Conservation (phyloP, 2,888 invertebrate species). For the Heterodera filipjevi region DNA sequence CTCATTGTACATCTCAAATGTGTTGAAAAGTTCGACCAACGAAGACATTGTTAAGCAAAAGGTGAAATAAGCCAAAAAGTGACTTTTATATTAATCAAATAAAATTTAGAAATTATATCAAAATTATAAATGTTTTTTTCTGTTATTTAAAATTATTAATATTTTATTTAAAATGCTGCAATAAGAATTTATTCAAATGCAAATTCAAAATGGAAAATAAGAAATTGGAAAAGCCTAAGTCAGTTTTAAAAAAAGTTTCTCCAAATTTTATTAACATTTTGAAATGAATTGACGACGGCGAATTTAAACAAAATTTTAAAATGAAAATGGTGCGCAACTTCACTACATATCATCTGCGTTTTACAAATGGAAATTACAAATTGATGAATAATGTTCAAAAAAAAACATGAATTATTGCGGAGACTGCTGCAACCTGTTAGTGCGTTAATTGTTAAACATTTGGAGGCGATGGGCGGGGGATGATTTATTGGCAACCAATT, state of each 20-base stretch:
- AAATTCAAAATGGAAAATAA: too few relatives aligned
- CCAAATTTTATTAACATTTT: not conserved
- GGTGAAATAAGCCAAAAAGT: not conserved
- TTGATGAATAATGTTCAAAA: not conserved
- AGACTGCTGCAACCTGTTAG: not conserved
- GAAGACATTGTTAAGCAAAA: constrained; percentile 6
- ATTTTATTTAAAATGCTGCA: too few relatives aligned
- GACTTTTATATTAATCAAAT: not conserved
- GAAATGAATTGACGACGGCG: not conserved
- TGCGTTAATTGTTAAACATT: not conserved
- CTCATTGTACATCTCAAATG: constrained; percentile 54
- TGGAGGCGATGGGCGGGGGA: not conserved
- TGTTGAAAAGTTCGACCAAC: constrained; percentile 46
- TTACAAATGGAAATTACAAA: not conserved
- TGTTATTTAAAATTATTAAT: too few relatives aligned
- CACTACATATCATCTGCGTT: not conserved
- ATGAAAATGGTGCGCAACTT: not conserved
- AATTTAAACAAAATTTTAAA: not conserved
- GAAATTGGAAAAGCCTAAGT: too few relatives aligned
- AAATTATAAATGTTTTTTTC: too few relatives aligned
- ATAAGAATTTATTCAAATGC: too few relatives aligned
- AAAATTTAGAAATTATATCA: too few relatives aligned
- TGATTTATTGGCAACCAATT: not conserved
- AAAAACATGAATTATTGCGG: not conserved
- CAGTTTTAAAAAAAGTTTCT: too few relatives aligned